Conservation (phyloP, 2,797 vertebrate species). For the Lagorchestes hirsutus region DNA sequence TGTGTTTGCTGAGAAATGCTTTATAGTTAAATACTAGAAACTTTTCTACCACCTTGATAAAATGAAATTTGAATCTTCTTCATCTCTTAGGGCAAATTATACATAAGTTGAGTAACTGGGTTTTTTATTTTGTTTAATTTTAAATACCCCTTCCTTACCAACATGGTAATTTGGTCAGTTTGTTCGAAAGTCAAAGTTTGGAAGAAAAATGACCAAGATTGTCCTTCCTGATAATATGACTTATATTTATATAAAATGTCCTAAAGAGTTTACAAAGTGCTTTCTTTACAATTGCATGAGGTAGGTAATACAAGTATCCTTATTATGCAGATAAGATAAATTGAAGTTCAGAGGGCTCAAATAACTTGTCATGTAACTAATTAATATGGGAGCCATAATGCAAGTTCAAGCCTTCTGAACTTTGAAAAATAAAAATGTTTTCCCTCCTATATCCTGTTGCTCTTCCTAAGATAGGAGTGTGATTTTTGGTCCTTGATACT, state of each 20-base stretch:
- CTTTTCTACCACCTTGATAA: neutral
- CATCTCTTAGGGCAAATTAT: neutral
- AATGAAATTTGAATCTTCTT: neutral
- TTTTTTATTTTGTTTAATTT: neutral
- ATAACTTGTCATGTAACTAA: neutral
- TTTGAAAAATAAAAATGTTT: neutral
- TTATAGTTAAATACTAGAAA: slow-evolving; percentile 48
- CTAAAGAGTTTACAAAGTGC: neutral
- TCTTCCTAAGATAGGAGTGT: neutral
- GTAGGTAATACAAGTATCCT: neutral
- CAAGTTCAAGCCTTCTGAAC: neutral
- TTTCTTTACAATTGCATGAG: neutral
- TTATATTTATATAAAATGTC: neutral
- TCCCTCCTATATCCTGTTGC: neutral
- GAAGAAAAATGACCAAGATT: neutral
- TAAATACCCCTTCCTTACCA: neutral
- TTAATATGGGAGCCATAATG: neutral
- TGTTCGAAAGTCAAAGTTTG: neutral
- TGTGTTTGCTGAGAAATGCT: slow-evolving; percentile 19
- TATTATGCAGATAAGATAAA: neutral
- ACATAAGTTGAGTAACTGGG: neutral
- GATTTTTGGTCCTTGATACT: neutral
- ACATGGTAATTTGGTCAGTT: neutral
- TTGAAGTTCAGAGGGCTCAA: neutral
- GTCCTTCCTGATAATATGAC: neutral